Evolutionary conservation across 1,140 invertebrate genomes (phyloP), one percentile per base, ranked within the genome.

Genomic region (Mesaphorura yosii): DNA sequence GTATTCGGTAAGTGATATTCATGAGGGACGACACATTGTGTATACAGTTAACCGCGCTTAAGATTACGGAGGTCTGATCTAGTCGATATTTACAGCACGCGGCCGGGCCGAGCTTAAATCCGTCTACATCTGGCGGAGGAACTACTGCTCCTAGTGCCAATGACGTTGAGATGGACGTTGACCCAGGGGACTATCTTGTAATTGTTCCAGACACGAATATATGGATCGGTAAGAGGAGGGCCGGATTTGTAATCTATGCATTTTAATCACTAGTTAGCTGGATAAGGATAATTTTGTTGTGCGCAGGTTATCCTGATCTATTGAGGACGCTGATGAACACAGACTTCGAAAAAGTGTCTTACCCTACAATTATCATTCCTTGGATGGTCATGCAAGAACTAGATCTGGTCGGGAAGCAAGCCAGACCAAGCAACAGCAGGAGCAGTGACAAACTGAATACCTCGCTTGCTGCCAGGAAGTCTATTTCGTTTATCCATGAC

Each of bases 321-420:
- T 20, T 61, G 14, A 29, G 39, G 17, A 19, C 41, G 17, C n/a
- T 62, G 14, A 31, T 62, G 26, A 40, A 59, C 1, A 54, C 28
- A 7, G 34, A 55, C 2, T 61, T 61, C 34, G 22, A 37, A 1
- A 34, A 23, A 20, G 34, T 34, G 23, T 23, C 45, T 4, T 51
- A n/a, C 20, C 56, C 55, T 5, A 42, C 29, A 12, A 34, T 62
- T 20, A 34, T 57, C 0, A 59, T 62, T 45, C 57, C 60, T 12
- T 62, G 60, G 60, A 59, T 57, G 54, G 60, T 62, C 4, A 37
- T 62, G 14, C 60, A 62, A 54, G 60, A 62, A 48, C 31, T 62
- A 44, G 60, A 62, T 46, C 46, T 51, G 6, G 26, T 51, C 1
- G 20, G 27, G 4, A 52, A 54, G 23, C n/a, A 22, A 28, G 20